A percentile compares a stretch with the other conserved stretches of the same genome.
phyloP scores from a whole-genome alignment of 2,113 vertebrate genomes.

The Ammospiza caudacuta region DNA sequence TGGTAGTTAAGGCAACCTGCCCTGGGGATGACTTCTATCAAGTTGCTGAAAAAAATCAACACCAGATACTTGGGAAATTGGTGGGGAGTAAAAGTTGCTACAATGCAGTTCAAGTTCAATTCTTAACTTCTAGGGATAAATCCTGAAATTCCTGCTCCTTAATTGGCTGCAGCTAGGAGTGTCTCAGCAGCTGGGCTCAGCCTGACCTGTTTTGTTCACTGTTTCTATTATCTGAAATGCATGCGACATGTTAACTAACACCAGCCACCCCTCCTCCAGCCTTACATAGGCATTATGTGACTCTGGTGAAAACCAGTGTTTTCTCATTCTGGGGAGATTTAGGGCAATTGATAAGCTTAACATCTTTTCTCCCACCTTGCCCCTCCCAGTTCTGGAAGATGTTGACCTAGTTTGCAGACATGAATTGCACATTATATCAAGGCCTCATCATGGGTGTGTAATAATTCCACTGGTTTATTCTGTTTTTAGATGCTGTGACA shows the following conservation, averaged over 20 bases:
- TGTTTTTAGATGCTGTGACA: constrained; percentile 79
- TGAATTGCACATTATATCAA: background rate
- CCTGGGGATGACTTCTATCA: background rate
- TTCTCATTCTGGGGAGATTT: background rate
- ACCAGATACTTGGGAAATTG: background rate
- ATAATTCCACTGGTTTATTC: constrained; percentile 57
- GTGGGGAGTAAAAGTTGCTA: background rate
- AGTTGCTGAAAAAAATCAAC: background rate
- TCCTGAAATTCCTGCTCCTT: background rate
- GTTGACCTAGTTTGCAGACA: background rate
- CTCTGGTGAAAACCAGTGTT: background rate
- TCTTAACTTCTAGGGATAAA: background rate
- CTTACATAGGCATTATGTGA: background rate
- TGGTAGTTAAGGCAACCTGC: background rate
- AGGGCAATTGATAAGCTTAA: background rate
- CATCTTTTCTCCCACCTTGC: background rate
- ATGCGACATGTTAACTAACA: background rate
- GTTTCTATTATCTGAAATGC: background rate
- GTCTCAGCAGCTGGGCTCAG: background rate
- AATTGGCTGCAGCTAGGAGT: background rate
- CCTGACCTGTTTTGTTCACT: background rate
- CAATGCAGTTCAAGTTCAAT: background rate
- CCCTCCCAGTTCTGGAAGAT: background rate
- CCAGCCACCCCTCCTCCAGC: background rate
- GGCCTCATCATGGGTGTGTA: background rate